A percentile compares a stretch with the other conserved stretches of the same genome.
Evolutionary conservation across 2,888 invertebrate species (phyloP).

Genomic region (Druceiella hillmani): DNA sequence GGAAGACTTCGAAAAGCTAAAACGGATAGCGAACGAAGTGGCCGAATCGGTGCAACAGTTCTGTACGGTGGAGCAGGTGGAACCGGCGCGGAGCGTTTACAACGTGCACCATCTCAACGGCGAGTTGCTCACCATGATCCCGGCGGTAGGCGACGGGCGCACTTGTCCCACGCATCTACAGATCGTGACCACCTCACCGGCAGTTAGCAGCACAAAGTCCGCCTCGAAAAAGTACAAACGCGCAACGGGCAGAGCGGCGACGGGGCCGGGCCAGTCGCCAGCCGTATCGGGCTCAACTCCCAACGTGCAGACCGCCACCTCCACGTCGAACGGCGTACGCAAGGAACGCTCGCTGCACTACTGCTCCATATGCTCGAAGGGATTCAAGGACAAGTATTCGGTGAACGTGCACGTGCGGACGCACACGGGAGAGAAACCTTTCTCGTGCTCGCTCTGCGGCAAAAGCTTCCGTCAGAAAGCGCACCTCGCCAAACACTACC

Average conservation of each 20-base stretch:
- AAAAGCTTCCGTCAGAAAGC: slow-evolving; percentile 91
- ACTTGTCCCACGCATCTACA: slow-evolving; percentile 47
- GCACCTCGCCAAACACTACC: slow-evolving; percentile 88
- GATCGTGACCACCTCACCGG: slow-evolving; percentile 54
- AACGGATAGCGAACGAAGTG: slow-evolving; percentile 77
- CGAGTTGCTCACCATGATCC: slow-evolving; percentile 46
- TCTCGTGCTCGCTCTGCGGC: slow-evolving; percentile 89
- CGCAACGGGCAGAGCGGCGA: slow-evolving; percentile 49
- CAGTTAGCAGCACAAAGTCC: slow-evolving; percentile 58
- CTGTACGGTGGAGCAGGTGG: slow-evolving; percentile 54
- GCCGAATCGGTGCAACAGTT: slow-evolving; percentile 71
- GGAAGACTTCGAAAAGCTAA: slow-evolving; percentile 80
- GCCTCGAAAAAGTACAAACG: slow-evolving; percentile 68
- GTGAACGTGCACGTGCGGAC: slow-evolving; percentile 97
- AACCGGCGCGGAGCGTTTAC: slow-evolving; percentile 50
- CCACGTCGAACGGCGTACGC: slow-evolving; percentile 66
- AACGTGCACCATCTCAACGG: slow-evolving; percentile 49
- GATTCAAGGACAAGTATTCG: slow-evolving; percentile 94
- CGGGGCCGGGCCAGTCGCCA: slow-evolving; percentile 37
- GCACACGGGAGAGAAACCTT: slow-evolving; percentile 97
- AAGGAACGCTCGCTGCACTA: slow-evolving; percentile 87
- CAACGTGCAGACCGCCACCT: slow-evolving; percentile 47
- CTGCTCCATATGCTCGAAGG: slow-evolving; percentile 89
- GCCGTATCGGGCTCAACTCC: slow-evolving; percentile 29
- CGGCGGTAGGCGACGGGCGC: slow-evolving; percentile 40